Conservation (phyloP, 2,797 vertebrate genomes). For the Hydrolagus colliei region DNA sequence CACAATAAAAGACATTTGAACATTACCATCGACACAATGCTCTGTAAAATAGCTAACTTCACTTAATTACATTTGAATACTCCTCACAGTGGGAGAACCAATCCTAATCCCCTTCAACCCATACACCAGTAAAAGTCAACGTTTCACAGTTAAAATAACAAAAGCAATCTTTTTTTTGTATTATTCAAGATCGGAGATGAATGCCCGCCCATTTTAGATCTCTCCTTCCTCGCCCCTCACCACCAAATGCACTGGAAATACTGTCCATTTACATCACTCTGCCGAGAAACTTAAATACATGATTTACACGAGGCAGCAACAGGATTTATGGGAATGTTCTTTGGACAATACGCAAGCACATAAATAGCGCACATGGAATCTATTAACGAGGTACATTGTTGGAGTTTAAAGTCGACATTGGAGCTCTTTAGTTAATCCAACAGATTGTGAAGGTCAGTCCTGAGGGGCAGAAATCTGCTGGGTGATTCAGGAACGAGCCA, state of each 20-base stretch:
- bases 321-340: not conserved
- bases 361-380: conserved; percentile 3
- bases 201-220: not conserved
- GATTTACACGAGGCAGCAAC: not conserved
- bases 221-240: not conserved
- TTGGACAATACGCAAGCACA: not conserved
- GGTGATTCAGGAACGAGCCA: not conserved
- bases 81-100: not conserved
- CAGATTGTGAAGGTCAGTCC: not conserved
- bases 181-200: not conserved
- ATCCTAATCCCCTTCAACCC: not conserved
- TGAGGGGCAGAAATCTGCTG: conserved; percentile 3
- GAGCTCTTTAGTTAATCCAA: conserved; percentile 11
- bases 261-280: not conserved
- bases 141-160: not conserved
- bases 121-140: not conserved
- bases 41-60: not conserved
- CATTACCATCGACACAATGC: not conserved
- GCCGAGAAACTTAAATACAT: not conserved
- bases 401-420: not conserved
- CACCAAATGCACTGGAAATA: not conserved
- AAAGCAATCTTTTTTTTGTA: not conserved
- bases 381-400: conserved; percentile 25
- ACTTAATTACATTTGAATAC: not conserved
- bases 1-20: not conserved